Base-by-base conservation (phyloP, 2,797 vertebrate species). In the Denticeps clupeoides region DNA sequence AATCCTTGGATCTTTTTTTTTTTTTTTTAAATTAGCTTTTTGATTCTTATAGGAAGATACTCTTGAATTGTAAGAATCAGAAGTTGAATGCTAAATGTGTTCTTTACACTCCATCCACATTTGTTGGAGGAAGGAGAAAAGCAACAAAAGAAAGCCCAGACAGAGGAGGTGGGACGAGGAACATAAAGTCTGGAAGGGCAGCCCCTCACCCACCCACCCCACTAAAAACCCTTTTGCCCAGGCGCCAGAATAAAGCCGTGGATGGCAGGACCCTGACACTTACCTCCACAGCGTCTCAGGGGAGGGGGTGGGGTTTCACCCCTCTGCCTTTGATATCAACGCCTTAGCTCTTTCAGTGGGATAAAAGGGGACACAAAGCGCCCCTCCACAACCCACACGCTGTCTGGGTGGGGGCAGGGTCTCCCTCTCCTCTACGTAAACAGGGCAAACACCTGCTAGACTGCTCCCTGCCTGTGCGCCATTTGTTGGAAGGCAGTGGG, bases 331-430 rank as follows among this genome's bases (percentile, higher is more conserved):
- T 84, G 84, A 85, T 84, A 83, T 79, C 72, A 70, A 69, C 77
- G 77, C 73, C 77, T 82, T 78, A 69, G 73, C 77, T 81, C 82
- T 82, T 82, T 83, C 82, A 83, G 79, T 59, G 62, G 73, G 76
- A 85, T 84, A 82, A 83, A 82, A 77, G 84, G 67, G 85, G 81
- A 85, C 83, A 86, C 84, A 87, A 87, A 84, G 84, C 84, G 85
- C 83, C 82, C 83, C 83, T 74, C 80, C 82, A 78, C 75, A 76
- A 75, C 80, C 82, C 83, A 82, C 82, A 82, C 62, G 75, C 76
- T 79, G 82, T 84, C 82, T 81, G 44, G 52, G 33, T 4, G 49
- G 62, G 62, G 63, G 68, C 50, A 40, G 38, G 72, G 62, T 60
- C 60, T 29, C 47, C 47, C 45, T 44, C 74, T 67, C 67, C 59